Evolutionary conservation across 2,113 vertebrate species (phyloP).

Genomic region (Sciurus niger): DNA sequence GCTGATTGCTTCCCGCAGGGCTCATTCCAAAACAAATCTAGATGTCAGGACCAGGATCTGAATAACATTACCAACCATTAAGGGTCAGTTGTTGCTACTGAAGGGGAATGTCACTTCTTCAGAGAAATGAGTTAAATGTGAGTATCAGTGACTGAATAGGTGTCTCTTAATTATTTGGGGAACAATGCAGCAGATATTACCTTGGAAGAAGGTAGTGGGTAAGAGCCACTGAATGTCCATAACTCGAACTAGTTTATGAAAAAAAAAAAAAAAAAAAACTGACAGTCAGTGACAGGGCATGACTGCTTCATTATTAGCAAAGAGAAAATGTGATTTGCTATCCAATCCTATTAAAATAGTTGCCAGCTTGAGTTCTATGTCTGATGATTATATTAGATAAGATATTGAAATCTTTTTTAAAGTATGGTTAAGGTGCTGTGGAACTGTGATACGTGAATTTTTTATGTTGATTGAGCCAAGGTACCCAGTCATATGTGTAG

Average conservation of each 20-base stretch:
- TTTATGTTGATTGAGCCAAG: not conserved
- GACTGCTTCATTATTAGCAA: not conserved
- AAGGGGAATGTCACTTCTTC: slow-evolving; percentile 61
- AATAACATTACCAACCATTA: slow-evolving; percentile 67
- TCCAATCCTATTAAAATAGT: not conserved
- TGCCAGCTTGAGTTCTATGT: not conserved
- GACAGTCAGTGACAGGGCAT: not conserved
- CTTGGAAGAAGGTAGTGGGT: slow-evolving; percentile 31
- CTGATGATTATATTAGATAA: not conserved
- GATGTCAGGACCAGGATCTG: slow-evolving; percentile 49
- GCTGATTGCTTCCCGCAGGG: slow-evolving; percentile 60
- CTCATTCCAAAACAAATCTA: slow-evolving; percentile 69
- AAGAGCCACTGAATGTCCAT: not conserved
- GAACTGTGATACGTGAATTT: not conserved
- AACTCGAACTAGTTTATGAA: slow-evolving; percentile 23
- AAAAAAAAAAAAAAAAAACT: not conserved
- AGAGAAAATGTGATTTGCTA: not conserved
- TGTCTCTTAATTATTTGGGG: slow-evolving; percentile 66
- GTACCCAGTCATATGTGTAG: not conserved
- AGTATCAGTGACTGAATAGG: not conserved
- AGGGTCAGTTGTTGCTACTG: slow-evolving; percentile 42
- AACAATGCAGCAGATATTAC: slow-evolving; percentile 57
- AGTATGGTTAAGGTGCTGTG: not conserved
- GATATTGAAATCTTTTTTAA: not conserved
- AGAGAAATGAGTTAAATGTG: slow-evolving; percentile 55